phyloP scores from a whole-genome alignment of 2,797 vertebrate species.

The Lagodon rhomboides region DNA sequence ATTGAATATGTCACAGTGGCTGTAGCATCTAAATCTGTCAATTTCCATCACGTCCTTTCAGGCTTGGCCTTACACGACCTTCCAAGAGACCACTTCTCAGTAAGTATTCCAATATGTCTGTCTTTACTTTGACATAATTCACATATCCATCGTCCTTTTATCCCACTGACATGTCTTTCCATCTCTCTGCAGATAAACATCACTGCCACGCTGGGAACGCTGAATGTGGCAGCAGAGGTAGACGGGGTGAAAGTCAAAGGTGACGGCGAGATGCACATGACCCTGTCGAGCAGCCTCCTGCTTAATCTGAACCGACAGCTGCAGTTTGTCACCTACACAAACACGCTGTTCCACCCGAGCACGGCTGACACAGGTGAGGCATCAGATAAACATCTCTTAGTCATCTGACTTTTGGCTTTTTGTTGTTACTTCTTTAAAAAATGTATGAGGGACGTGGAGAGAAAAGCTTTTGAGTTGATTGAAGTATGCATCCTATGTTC shows the following conservation, averaged over 20 bases:
- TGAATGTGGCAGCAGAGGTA: slow-evolving; percentile 91
- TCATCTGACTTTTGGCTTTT: too few relatives aligned
- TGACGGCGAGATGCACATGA: slow-evolving; percentile 88
- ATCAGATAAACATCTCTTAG: too few relatives aligned
- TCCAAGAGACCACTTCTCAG: slow-evolving; percentile 82
- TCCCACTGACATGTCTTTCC: neutral
- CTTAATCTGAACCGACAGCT: slow-evolving; percentile 92
- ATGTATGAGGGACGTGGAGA: neutral
- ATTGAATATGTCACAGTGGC: neutral
- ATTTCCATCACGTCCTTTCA: slow-evolving; percentile 65
- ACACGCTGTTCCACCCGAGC: slow-evolving; percentile 90
- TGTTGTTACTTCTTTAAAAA: too few relatives aligned
- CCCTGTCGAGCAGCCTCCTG: slow-evolving; percentile 82
- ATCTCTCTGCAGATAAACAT: slow-evolving; percentile 87
- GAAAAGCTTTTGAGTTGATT: neutral
- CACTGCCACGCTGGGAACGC: slow-evolving; percentile 87
- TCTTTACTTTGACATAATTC: neutral
- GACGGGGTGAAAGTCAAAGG: slow-evolving; percentile 88
- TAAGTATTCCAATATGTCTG: slow-evolving; percentile 59
- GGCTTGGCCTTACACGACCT: slow-evolving; percentile 85
- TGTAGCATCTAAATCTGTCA: neutral
- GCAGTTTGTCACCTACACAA: slow-evolving; percentile 93
- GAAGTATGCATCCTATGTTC: neutral
- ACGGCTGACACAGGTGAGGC: slow-evolving; percentile 91
- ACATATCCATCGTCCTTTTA: neutral